phyloP scores from a whole-genome alignment of 2,113 vertebrate genomes.

The Heloderma charlesbogerti region DNA sequence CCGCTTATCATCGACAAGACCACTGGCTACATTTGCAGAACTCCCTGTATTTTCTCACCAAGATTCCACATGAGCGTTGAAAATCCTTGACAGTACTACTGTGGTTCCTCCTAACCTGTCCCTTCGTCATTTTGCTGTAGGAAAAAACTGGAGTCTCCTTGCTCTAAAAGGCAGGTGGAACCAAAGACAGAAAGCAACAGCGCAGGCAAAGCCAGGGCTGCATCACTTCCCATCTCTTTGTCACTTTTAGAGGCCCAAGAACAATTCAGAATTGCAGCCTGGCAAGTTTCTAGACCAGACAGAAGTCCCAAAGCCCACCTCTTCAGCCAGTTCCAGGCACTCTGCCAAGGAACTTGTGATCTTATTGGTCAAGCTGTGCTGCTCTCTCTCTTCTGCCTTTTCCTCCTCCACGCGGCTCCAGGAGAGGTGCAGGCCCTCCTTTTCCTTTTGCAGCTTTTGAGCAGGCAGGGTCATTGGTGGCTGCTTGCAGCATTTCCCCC shows the following conservation, averaged over 20 bases:
- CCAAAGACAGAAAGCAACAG: too few relatives aligned
- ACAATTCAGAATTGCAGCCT: background rate
- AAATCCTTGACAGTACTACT: too few relatives aligned
- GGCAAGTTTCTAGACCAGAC: background rate
- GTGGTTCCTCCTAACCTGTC: background rate
- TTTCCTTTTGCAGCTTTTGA: conserved; percentile 61
- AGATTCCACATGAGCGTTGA: background rate
- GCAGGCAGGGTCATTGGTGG: conserved; percentile 83
- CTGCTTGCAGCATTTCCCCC: conserved; percentile 90
- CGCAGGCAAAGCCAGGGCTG: background rate
- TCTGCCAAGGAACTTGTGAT: conserved; percentile 80
- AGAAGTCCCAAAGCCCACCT: conserved; percentile 72
- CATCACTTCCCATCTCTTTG: background rate
- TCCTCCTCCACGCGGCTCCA: conserved; percentile 77
- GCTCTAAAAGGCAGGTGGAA: background rate
- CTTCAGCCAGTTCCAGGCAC: conserved; percentile 81
- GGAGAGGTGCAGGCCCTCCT: conserved; percentile 66
- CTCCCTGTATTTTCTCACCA: background rate
- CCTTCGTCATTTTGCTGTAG: background rate
- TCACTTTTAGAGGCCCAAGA: too few relatives aligned
- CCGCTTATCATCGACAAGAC: background rate
- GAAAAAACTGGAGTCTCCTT: background rate
- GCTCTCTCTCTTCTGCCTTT: conserved; percentile 74
- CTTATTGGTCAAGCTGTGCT: conserved; percentile 71
- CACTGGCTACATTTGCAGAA: background rate